These are phyloP conservation scores for Poecilus cupreus DNA, from an alignment of 2,888 invertebrate genomes.

Conservation along the genomic window DNA sequence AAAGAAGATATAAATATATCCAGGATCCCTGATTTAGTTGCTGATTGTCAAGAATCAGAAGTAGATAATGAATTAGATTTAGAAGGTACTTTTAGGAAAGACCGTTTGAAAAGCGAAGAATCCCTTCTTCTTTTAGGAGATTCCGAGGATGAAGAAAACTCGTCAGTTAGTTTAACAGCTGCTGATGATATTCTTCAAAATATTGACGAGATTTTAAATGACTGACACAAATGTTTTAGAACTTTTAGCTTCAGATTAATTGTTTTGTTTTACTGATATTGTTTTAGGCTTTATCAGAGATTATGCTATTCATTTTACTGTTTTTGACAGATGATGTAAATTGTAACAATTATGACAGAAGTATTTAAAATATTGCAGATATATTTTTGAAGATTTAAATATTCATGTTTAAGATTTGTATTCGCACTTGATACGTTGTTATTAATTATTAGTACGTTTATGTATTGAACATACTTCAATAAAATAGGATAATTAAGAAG, in stretches of 20 bases:
- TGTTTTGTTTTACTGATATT: background rate
- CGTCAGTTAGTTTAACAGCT: conserved; percentile 66
- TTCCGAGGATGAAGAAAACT: conserved; percentile 66
- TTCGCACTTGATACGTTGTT: background rate
- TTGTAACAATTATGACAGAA: background rate
- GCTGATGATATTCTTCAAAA: conserved; percentile 72
- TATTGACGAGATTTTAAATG: conserved; percentile 71
- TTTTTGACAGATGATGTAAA: conserved; percentile 1
- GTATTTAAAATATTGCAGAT: conserved; percentile 9
- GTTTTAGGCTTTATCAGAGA: background rate
- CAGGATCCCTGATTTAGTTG: conserved; percentile 46
- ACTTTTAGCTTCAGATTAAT: background rate
- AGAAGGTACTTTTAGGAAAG: conserved; percentile 65
- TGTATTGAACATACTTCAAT: too few species aligned
- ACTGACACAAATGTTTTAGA: conserved; percentile 61
- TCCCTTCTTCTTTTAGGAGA: conserved; percentile 43
- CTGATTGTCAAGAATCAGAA: conserved; percentile 32
- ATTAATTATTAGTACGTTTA: too few species aligned
- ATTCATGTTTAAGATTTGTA: background rate
- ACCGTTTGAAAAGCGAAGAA: conserved; percentile 68
- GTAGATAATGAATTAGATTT: conserved; percentile 7
- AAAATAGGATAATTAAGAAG: too few species aligned
- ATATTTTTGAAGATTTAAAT: conserved; percentile 19
- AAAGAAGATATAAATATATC: background rate
- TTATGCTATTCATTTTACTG: background rate